A percentile compares a stretch with the other conserved stretches of the same genome.
phyloP scores from a whole-genome alignment of 2,888 invertebrate genomes.

The Selenia dentaria region DNA sequence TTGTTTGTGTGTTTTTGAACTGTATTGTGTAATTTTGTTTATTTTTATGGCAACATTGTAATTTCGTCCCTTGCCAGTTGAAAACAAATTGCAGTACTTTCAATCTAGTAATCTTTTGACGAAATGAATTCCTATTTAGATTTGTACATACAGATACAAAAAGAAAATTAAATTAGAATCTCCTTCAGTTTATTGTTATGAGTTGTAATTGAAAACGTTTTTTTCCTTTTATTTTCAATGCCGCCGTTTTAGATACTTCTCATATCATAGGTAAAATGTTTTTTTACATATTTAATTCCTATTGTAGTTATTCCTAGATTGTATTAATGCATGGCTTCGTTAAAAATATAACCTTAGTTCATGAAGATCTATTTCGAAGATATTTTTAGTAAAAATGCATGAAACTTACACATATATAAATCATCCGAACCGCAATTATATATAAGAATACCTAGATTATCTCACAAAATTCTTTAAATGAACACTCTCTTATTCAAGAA shows the following conservation, averaged over 20 bases:
- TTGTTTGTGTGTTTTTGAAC: conserved; percentile 10
- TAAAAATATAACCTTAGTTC: background rate
- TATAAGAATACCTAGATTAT: too few species aligned
- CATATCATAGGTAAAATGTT: conserved; percentile 9
- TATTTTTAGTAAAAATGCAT: background rate
- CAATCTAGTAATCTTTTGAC: too few species aligned
- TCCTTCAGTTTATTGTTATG: too few species aligned
- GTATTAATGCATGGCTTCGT: background rate
- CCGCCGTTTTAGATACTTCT: conserved; percentile 20
- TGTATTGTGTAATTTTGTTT: conserved; percentile 1
- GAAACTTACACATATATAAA: background rate
- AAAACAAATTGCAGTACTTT: too few species aligned
- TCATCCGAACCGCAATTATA: too few species aligned
- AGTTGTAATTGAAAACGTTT: background rate
- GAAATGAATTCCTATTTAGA: too few species aligned
- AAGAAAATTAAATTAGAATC: too few species aligned
- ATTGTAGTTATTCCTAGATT: background rate
- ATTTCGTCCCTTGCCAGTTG: conserved; percentile 2
- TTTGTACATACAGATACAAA: too few species aligned
- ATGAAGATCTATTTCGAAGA: background rate
- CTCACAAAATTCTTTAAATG: too few species aligned
- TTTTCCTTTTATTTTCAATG: background rate
- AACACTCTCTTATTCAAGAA: too few species aligned
- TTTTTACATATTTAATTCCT: background rate
- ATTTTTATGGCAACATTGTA: conserved; percentile 10